Evolutionary conservation across 1,140 invertebrate genomes (phyloP), one percentile per base, ranked within the genome.

Genomic region (Pristionchus pacificus): DNA sequence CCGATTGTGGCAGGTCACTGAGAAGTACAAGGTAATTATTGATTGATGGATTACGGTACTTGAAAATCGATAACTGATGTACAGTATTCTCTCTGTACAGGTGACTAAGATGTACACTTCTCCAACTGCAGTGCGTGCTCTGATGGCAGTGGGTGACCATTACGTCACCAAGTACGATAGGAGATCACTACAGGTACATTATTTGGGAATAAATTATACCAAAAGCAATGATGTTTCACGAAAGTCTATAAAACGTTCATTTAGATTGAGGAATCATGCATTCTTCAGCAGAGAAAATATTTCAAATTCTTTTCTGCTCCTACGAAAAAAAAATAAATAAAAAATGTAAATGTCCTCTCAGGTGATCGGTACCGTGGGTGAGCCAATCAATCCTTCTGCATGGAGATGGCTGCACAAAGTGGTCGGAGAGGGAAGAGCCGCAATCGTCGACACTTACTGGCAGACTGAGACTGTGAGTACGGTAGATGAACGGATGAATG

Each of bases 381-480:
- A 98, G 84, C 96, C 95, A 1, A 98, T 98, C 61, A 98, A 98
- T 85, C 91, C 93, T 0, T 93, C 97, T 85, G 95, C 95, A 1
- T 98, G 96, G 96, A 82, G 92, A 19, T 98, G 95, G 96, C 97
- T 96, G 84, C 91, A 97, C 84, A 89, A 90, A 74, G 82, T 92
- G 2, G 89, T 97, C 1, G 95, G 95, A 2, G 69, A 81, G 49
- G 30, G 60, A 24, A 55, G 68, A 3, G 77, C 77, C 49, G 92
- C 93, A 61, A 93, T 98, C 81, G 92, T 93, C 0, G 96, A 99
- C 81, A 99, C 96, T 0, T 99, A 95, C 85, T 98, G 95, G 95
- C 95, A 98, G 86, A 98, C 96, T 0, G 95, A 98, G 88, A 98
- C 95, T 28, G 95, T 94, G 13, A 33, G 70, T n/a, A 61, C n/a